Evolutionary conservation across 2,888 invertebrate genomes (phyloP).

Genomic region (Cantharis flavilabris): DNA sequence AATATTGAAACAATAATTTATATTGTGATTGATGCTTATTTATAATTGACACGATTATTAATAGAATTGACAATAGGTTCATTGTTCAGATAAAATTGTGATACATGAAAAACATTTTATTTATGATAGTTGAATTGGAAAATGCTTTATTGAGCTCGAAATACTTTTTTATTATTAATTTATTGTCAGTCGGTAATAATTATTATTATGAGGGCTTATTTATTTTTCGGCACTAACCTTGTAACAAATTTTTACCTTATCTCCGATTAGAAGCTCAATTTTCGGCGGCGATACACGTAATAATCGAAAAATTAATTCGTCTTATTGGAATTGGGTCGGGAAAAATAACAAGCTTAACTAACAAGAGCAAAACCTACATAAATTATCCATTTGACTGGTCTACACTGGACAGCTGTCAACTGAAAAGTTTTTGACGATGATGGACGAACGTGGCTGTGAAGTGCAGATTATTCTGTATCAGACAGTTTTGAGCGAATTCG

Average conservation of each 20-base stretch:
- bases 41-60: slow-evolving; percentile 35
- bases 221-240: background rate
- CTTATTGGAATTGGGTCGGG: slow-evolving; percentile 3
- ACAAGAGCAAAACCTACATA: slow-evolving; percentile 24
- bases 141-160: slow-evolving; percentile 34
- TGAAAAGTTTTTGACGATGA: slow-evolving; percentile 26
- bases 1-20: slow-evolving; percentile 32
- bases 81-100: slow-evolving; percentile 26
- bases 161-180: background rate
- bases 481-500: slow-evolving; percentile 21
- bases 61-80: slow-evolving; percentile 23
- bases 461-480: slow-evolving; percentile 24
- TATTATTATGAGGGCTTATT: background rate
- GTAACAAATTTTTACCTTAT: background rate
- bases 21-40: slow-evolving; percentile 37
- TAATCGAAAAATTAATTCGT: slow-evolving; percentile 5
- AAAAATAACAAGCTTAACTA: slow-evolving; percentile 21
- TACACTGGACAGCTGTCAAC: slow-evolving; percentile 26
- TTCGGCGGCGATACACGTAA: background rate
- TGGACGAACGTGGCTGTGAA: slow-evolving; percentile 26
- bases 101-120: slow-evolving; percentile 41
- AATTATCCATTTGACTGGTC: slow-evolving; percentile 24
- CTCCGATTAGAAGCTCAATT: background rate
- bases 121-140: slow-evolving; percentile 42
- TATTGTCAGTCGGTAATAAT: background rate